phyloP scores from a whole-genome alignment of 2,797 vertebrate species.

The Pygocentrus nattereri region DNA sequence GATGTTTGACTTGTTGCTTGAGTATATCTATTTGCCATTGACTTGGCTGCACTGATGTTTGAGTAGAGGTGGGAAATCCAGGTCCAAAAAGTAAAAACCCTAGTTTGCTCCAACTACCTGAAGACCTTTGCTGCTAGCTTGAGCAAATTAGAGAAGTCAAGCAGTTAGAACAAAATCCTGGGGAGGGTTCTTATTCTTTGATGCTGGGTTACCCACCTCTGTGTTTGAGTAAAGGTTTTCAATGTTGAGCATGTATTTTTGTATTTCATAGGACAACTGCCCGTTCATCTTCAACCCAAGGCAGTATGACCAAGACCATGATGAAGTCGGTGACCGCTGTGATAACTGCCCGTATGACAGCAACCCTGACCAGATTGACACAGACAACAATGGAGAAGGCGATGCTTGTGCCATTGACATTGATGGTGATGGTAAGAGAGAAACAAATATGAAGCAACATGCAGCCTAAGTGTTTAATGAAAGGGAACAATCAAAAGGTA shows the following conservation, averaged over 20 bases:
- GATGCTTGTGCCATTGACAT: conserved; percentile 97
- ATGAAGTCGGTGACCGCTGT: conserved; percentile 94
- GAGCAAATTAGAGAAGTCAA: too few species aligned
- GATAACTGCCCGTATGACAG: conserved; percentile 97
- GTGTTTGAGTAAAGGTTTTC: not conserved
- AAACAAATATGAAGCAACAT: not conserved
- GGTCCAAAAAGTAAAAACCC: too few species aligned
- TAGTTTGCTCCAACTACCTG: too few species aligned
- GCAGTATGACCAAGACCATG: conserved; percentile 94
- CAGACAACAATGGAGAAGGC: conserved; percentile 95
- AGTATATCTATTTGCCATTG: conserved; percentile 35
- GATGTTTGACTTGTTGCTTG: conserved; percentile 42
- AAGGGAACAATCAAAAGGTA: not conserved
- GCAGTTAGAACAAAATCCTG: too few species aligned
- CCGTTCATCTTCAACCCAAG: conserved; percentile 94
- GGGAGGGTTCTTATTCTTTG: too few species aligned
- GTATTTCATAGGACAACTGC: conserved; percentile 91
- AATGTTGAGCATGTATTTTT: conserved; percentile 9
- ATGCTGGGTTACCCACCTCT: too few species aligned
- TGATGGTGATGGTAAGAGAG: conserved; percentile 92
- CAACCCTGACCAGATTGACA: conserved; percentile 96
- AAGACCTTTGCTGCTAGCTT: too few species aligned
- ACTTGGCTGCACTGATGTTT: not conserved
- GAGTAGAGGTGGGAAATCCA: too few species aligned
- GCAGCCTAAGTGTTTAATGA: not conserved